phyloP scores from a whole-genome alignment of 2,797 vertebrate species.

The Dendrocincla fuliginosa region DNA sequence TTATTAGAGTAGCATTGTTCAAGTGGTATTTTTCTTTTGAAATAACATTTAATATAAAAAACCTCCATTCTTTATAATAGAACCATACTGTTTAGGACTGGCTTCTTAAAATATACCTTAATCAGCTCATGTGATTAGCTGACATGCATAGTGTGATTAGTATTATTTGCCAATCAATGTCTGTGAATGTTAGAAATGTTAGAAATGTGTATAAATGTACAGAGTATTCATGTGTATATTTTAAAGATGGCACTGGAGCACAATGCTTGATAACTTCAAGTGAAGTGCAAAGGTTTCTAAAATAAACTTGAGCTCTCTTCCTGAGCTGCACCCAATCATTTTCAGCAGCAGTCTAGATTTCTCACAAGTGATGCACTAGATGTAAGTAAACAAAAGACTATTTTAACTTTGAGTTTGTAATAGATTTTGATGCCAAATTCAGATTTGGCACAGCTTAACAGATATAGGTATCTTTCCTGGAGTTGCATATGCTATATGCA shows the following conservation, averaged over 20 bases:
- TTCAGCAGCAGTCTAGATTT: background rate
- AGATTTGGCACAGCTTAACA: background rate
- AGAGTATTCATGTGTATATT: background rate
- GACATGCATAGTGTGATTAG: background rate
- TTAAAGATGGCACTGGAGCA: background rate
- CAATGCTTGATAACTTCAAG: background rate
- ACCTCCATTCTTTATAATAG: background rate
- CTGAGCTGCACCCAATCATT: background rate
- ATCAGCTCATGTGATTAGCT: background rate
- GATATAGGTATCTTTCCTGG: background rate
- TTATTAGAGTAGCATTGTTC: background rate
- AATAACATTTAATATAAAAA: background rate
- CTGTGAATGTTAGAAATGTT: background rate
- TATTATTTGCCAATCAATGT: background rate
- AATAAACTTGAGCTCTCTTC: background rate
- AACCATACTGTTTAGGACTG: background rate
- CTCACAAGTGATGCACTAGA: background rate
- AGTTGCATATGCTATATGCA: background rate
- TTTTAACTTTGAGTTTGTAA: slow-evolving; percentile 6
- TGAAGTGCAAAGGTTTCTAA: background rate
- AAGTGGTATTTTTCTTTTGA: background rate
- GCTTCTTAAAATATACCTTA: background rate
- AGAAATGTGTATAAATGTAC: background rate
- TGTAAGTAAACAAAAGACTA: background rate
- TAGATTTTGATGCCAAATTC: background rate